Evolutionary conservation across 1,140 invertebrate species (phyloP).

Genomic region (Zaprionus inermis): DNA sequence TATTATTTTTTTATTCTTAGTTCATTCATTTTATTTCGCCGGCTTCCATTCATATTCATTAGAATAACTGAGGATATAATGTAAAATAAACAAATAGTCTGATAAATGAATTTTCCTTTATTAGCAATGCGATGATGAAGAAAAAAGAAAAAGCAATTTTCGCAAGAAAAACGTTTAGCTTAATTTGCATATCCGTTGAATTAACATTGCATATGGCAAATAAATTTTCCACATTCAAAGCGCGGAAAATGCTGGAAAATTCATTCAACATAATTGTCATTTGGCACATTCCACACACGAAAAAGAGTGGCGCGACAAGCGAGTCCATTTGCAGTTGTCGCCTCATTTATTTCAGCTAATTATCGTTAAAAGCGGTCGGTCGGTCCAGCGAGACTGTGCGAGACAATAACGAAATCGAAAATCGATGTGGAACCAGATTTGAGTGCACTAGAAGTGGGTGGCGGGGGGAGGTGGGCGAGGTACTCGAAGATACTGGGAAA

Average conservation of each 20-base stretch:
- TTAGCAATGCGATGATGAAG: neutral
- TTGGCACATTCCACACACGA: slow-evolving; percentile 51
- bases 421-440: slow-evolving; percentile 31
- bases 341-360: slow-evolving; percentile 70
- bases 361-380: slow-evolving; percentile 55
- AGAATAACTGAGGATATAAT: slow-evolving; percentile 7
- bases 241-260: neutral
- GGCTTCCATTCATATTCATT: slow-evolving; percentile 22
- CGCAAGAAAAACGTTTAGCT: neutral
- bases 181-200: slow-evolving; percentile 1
- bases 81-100: slow-evolving; percentile 6
- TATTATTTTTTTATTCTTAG: neutral
- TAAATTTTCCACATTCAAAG: neutral
- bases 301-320: slow-evolving; percentile 31
- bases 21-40: neutral
- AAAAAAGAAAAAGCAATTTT: neutral
- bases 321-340: slow-evolving; percentile 41
- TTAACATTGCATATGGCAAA: neutral
- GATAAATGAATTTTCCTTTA: slow-evolving; percentile 1
- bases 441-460: slow-evolving; percentile 14
- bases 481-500: slow-evolving; percentile 14
- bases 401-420: slow-evolving; percentile 46
- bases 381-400: slow-evolving; percentile 30
- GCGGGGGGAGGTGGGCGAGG: too few species aligned
- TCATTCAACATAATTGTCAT: slow-evolving; percentile 24